These are phyloP conservation scores for Limulus polyphemus DNA, from an alignment of 2,888 invertebrate genomes.

Conservation along the genomic window DNA sequence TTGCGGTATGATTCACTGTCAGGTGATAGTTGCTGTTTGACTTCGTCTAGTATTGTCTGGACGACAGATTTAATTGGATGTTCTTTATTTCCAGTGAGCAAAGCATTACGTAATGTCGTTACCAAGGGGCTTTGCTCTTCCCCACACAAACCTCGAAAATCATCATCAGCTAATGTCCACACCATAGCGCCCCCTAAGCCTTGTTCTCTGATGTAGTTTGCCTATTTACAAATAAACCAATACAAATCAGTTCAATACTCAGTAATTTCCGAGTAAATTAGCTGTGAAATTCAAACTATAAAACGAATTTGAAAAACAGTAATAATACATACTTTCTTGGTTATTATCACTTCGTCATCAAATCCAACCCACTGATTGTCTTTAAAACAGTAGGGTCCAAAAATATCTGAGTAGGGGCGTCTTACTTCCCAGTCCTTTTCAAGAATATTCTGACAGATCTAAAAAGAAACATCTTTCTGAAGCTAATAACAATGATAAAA, in stretches of 20 bases:
- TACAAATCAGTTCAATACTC: background rate
- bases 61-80: constrained; percentile 1
- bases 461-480: background rate
- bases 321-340: constrained; percentile 46
- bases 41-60: no score
- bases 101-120: constrained; percentile 46
- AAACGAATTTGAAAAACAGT: background rate
- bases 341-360: constrained; percentile 71
- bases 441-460: constrained; percentile 69
- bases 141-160: constrained; percentile 77
- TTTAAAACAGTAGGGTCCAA: constrained; percentile 79
- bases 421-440: constrained; percentile 68
- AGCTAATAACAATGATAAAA: no score
- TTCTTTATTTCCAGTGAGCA: constrained; percentile 17
- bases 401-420: constrained; percentile 62
- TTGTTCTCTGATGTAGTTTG: constrained; percentile 69
- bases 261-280: no score
- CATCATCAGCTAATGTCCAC: constrained; percentile 88
- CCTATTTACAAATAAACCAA: constrained; percentile 30
- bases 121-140: constrained; percentile 77
- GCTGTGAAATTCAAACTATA: no score
- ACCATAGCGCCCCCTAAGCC: constrained; percentile 81
- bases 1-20: background rate
- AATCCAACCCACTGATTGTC: constrained; percentile 89
- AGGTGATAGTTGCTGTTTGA: no score